Percentiles rank a stretch among this genome's conserved stretches.
Evolutionary conservation across 1,140 invertebrate genomes (phyloP).

Genomic region (Zophobas atratus): DNA sequence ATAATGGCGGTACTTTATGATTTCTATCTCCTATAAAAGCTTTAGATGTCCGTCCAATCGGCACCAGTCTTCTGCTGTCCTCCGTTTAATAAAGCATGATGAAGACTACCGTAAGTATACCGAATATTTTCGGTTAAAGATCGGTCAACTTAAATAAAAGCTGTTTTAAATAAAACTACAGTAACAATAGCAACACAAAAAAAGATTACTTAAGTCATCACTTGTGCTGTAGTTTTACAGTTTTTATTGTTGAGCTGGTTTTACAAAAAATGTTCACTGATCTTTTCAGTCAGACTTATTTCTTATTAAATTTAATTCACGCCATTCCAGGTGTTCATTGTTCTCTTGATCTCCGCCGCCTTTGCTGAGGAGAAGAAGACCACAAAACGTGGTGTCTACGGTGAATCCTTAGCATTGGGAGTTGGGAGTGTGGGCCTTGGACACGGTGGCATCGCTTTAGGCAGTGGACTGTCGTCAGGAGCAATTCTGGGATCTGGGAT

Average conservation of each 20-base stretch:
- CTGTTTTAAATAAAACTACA: no score
- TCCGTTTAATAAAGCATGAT: constrained; percentile 55
- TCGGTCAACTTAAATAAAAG: no score
- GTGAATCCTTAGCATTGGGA: constrained; percentile 57
- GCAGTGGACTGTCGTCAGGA: constrained; percentile 8
- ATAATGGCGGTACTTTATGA: constrained; percentile 33
- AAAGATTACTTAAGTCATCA: no score
- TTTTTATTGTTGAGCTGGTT: no score
- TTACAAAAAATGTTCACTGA: neutral
- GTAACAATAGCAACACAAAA: no score
- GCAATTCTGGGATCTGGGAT: neutral
- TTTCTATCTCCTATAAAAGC: constrained; percentile 52
- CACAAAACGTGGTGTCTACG: constrained; percentile 62
- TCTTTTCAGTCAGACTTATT: constrained; percentile 7
- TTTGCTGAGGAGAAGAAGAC: constrained; percentile 59
- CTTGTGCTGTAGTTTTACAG: no score
- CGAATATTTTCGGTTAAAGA: no score
- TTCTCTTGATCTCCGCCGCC: constrained; percentile 54
- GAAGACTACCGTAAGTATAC: constrained; percentile 57
- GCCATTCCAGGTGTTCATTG: constrained; percentile 55
- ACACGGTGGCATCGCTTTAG: constrained; percentile 42
- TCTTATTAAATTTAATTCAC: neutral
- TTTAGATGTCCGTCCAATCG: constrained; percentile 22
- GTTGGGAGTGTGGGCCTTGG: constrained; percentile 50
- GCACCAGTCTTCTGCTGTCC: constrained; percentile 60